Evolutionary conservation across 2,888 invertebrate genomes (phyloP).

Genomic region (Calephelis perditalis): DNA sequence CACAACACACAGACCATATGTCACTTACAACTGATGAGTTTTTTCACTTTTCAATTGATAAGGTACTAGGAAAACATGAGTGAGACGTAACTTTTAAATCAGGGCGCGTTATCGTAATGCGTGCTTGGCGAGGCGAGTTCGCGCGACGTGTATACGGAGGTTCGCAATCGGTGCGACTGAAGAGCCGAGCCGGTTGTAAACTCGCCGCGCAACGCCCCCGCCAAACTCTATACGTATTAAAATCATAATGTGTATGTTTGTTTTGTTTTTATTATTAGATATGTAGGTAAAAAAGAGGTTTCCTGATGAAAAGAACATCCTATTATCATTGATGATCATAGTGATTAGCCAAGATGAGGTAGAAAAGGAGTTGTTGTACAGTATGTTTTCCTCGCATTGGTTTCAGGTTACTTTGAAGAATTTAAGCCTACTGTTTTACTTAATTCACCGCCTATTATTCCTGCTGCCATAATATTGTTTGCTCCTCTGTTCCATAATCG

Average conservation of each 20-base stretch:
- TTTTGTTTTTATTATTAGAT: too few relatives aligned
- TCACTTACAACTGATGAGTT: constrained; percentile 14
- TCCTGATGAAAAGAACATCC: too few relatives aligned
- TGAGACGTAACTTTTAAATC: constrained; percentile 41
- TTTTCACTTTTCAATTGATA: constrained; percentile 48
- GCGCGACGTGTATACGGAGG: constrained; percentile 57
- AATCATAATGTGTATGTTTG: neutral
- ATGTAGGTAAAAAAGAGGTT: too few relatives aligned
- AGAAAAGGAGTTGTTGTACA: too few relatives aligned
- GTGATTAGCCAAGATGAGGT: too few relatives aligned
- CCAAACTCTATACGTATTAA: neutral
- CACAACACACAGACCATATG: neutral
- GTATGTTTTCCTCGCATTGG: too few relatives aligned
- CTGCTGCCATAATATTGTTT: too few relatives aligned
- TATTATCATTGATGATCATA: too few relatives aligned
- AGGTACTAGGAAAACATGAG: constrained; percentile 20
- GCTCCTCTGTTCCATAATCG: too few relatives aligned
- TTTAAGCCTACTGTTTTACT: too few relatives aligned
- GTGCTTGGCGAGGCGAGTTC: constrained; percentile 36
- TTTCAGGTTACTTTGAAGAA: too few relatives aligned
- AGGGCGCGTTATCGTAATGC: constrained; percentile 60
- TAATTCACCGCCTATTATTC: too few relatives aligned
- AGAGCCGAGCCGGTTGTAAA: constrained; percentile 16
- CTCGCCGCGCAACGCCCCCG: constrained; percentile 8
- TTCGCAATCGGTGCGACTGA: constrained; percentile 62